phyloP scores from a whole-genome alignment of 2,113 vertebrate genomes.

The Odocoileus hemionus region DNA sequence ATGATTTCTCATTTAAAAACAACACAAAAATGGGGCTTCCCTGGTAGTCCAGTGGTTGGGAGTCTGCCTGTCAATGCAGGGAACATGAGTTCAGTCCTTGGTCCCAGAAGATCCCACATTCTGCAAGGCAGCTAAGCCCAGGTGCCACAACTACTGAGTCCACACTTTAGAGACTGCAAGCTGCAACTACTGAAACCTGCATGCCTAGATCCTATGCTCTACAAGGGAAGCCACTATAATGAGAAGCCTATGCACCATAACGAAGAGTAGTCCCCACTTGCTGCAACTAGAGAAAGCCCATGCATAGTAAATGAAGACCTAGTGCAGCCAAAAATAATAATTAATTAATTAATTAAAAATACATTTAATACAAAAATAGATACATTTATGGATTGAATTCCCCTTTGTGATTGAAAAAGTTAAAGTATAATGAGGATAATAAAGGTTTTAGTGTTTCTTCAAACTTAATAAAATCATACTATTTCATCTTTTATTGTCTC shows the following conservation, averaged over 20 bases:
- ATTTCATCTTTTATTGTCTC: neutral
- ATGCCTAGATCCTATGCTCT: neutral
- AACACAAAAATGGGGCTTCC: neutral
- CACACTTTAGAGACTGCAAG: neutral
- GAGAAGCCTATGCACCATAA: neutral
- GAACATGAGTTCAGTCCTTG: neutral
- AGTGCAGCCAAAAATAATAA: neutral
- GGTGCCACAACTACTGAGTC: neutral
- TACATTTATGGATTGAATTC: neutral
- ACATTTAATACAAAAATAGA: neutral
- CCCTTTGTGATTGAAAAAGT: neutral
- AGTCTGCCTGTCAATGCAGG: neutral
- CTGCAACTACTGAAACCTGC: neutral
- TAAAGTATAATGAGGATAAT: conserved; percentile 15
- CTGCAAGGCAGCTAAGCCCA: neutral
- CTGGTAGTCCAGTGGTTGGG: neutral
- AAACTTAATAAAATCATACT: neutral
- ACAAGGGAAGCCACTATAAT: neutral
- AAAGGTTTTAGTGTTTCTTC: conserved; percentile 15
- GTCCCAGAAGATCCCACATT: neutral
- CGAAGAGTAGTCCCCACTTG: neutral
- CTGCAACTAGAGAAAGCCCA: neutral
- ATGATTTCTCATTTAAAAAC: conserved; percentile 21
- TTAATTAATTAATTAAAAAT: neutral
- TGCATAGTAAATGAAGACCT: neutral